Conservation (phyloP, 1,140 invertebrate genomes). For the Pinna nobilis region DNA sequence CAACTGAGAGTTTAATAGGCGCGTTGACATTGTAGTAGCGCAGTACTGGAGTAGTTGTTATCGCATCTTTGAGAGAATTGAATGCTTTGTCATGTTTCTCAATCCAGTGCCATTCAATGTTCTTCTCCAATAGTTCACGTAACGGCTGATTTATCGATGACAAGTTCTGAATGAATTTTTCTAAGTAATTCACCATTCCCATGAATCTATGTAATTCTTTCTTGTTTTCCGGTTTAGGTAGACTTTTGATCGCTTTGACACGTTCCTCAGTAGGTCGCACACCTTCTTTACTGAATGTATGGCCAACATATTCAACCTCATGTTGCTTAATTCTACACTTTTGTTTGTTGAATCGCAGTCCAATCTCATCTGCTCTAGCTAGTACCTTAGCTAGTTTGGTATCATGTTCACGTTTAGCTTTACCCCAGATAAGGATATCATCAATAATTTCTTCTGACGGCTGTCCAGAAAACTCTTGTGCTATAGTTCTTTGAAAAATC, state of each 20-base stretch:
- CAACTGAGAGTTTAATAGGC: slow-evolving; percentile 53
- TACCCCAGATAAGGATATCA: slow-evolving; percentile 45
- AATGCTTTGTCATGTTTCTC: slow-evolving; percentile 29
- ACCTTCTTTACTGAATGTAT: slow-evolving; percentile 56
- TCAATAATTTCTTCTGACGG: slow-evolving; percentile 27
- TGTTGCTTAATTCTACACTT: slow-evolving; percentile 23
- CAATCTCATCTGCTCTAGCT: slow-evolving; percentile 14
- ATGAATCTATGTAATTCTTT: slow-evolving; percentile 19
- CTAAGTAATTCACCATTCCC: slow-evolving; percentile 26
- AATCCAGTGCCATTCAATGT: slow-evolving; percentile 30
- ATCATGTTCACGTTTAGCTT: slow-evolving; percentile 42
- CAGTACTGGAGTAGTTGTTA: slow-evolving; percentile 65
- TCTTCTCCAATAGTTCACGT: slow-evolving; percentile 21
- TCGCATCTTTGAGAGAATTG: slow-evolving; percentile 26
- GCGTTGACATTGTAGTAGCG: slow-evolving; percentile 65
- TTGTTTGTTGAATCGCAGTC: slow-evolving; percentile 8
- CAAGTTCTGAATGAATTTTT: slow-evolving; percentile 24
- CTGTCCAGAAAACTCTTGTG: slow-evolving; percentile 35
- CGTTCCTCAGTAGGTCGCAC: slow-evolving; percentile 64
- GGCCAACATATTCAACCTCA: slow-evolving; percentile 45
- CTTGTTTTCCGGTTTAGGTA: slow-evolving; percentile 6
- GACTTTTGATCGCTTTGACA: slow-evolving; percentile 51
- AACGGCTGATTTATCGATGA: slow-evolving; percentile 16
- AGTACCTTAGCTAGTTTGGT: slow-evolving; percentile 34
- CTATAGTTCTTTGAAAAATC: slow-evolving; percentile 41